phyloP scores from a whole-genome alignment of 2,888 invertebrate species.

The Protophormia terraenovae region DNA sequence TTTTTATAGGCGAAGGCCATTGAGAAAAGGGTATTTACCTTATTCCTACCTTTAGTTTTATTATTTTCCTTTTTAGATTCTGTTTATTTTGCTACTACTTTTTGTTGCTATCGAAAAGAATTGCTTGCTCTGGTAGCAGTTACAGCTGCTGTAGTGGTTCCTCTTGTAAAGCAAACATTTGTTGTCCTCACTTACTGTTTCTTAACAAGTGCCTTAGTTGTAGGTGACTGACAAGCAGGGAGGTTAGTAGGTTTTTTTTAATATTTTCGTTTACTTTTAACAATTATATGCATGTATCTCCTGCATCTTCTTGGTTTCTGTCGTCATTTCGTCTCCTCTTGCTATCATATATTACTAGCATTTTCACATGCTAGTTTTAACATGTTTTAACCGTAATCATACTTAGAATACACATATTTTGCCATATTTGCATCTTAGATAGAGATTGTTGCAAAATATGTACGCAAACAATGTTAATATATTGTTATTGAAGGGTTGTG shows the following conservation, averaged over 20 bases:
- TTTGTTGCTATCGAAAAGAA: no score
- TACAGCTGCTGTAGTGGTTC: not conserved
- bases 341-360: not conserved
- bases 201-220: not conserved
- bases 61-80: constrained; percentile 21
- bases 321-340: not conserved
- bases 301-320: not conserved
- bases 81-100: constrained; percentile 28
- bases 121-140: not conserved
- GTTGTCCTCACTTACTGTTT: not conserved
- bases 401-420: not conserved
- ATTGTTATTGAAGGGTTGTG: not conserved
- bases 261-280: constrained; percentile 12
- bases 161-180: constrained; percentile 13
- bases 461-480: constrained; percentile 3
- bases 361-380: constrained; percentile 44
- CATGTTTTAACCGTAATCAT: constrained; percentile 27
- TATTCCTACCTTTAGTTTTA: constrained; percentile 23
- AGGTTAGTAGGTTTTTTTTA: not conserved
- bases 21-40: constrained; percentile 66
- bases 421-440: not conserved
- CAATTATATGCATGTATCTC: constrained; percentile 6
- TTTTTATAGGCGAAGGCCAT: constrained; percentile 68
- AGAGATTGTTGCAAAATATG: constrained; percentile 9
- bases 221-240: not conserved